Conservation (phyloP, 2,113 vertebrate species). For the Daubentonia madagascariensis region DNA sequence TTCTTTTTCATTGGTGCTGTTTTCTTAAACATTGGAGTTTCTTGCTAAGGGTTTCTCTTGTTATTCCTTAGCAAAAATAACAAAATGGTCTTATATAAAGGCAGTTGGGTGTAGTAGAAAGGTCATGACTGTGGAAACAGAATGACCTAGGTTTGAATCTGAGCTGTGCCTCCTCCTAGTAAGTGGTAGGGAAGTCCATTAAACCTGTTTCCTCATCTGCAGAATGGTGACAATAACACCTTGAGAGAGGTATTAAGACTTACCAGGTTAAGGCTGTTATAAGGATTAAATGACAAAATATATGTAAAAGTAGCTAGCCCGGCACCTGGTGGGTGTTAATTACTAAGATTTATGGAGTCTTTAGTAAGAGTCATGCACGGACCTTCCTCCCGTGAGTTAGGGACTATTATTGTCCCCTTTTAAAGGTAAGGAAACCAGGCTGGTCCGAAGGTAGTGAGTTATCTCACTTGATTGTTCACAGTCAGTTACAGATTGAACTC, state of each 20-base stretch:
- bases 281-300: not conserved
- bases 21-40: constrained; percentile 37
- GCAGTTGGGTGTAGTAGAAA: not conserved
- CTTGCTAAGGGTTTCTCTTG: constrained; percentile 7
- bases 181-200: not conserved
- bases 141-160: not conserved
- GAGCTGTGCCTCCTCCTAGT: not conserved
- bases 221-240: not conserved
- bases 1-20: not conserved
- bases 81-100: not conserved
- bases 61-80: constrained; percentile 12
- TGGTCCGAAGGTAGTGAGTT: too few species aligned
- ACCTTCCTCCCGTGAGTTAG: not conserved
- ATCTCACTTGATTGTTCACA: too few species aligned
- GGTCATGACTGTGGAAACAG: not conserved
- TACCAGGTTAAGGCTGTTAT: not conserved
- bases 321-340: not conserved
- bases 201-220: not conserved
- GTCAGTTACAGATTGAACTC: too few species aligned
- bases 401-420: not conserved
- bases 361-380: not conserved
- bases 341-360: not conserved
- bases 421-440: not conserved
- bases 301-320: not conserved
- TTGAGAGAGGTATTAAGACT: not conserved